Evolutionary conservation across 2,888 invertebrate genomes (phyloP).

Genomic region (Saturnia pavonia): DNA sequence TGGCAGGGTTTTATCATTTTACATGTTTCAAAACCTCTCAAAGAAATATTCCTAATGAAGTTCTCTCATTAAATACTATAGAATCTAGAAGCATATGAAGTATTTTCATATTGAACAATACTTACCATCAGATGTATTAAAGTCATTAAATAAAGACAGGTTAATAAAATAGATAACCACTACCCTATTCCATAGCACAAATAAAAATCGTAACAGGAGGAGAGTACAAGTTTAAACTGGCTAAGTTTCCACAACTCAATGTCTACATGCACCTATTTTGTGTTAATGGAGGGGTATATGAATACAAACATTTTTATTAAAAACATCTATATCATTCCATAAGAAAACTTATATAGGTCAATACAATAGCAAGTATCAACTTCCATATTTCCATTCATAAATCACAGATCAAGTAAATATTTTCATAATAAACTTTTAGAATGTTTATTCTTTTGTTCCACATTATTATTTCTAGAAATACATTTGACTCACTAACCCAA

Average conservation of each 20-base stretch:
- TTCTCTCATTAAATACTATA: neutral
- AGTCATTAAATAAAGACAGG: no score
- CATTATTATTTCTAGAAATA: neutral
- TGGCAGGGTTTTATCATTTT: no score
- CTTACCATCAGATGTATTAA: no score
- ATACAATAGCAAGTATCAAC: neutral
- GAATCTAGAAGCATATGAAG: no score
- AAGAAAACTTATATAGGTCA: neutral
- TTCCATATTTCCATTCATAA: neutral
- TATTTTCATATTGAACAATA: no score
- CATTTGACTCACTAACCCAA: neutral
- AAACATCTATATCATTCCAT: neutral
- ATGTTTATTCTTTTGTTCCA: neutral
- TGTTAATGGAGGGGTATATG: no score
- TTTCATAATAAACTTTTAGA: neutral
- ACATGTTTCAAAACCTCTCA: neutral
- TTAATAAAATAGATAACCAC: no score
- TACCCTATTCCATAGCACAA: no score
- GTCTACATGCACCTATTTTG: no score
- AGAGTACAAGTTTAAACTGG: no score
- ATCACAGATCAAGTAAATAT: neutral
- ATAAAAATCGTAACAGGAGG: no score
- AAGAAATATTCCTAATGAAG: neutral
- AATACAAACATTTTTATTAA: neutral
- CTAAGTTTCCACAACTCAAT: no score